These are phyloP conservation scores for Amblyraja radiata DNA, from an alignment of 2,797 vertebrate species.

Conservation along the genomic window DNA sequence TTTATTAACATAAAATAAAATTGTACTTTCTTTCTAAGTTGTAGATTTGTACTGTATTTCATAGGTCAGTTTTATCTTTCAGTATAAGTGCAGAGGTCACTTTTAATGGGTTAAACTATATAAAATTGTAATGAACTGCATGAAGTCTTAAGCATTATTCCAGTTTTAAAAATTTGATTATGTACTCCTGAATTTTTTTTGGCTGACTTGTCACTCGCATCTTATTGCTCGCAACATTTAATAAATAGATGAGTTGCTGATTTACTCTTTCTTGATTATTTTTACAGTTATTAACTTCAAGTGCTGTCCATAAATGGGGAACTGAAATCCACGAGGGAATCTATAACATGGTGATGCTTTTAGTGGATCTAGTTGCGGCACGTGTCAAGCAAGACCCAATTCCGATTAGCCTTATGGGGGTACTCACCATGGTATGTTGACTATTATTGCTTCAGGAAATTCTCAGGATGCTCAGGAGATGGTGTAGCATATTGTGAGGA, in stretches of 20 bases:
- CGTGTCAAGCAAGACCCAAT: constrained; percentile 93
- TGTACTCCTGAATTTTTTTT: background rate
- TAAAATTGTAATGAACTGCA: background rate
- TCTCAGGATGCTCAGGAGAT: too few species aligned
- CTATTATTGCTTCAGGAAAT: background rate
- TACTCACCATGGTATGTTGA: constrained; percentile 83
- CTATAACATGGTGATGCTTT: constrained; percentile 97
- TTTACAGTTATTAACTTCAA: constrained; percentile 84
- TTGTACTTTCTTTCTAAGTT: background rate
- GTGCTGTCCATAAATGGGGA: constrained; percentile 97
- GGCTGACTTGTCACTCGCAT: background rate
- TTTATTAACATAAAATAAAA: background rate
- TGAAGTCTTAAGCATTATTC: constrained; percentile 6
- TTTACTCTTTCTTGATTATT: constrained; percentile 36
- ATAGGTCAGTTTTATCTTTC: background rate
- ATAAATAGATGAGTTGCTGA: background rate
- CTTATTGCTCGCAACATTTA: background rate
- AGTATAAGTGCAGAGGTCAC: too few species aligned
- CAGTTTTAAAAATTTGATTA: background rate
- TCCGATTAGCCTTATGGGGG: constrained; percentile 79
- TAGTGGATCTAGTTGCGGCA: constrained; percentile 92
- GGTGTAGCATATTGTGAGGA: too few species aligned
- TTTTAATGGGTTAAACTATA: background rate
- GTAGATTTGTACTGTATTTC: background rate
- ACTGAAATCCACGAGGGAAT: constrained; percentile 98